Evolutionary conservation across 2,888 invertebrate species (phyloP).

Genomic region (Bombylius major): DNA sequence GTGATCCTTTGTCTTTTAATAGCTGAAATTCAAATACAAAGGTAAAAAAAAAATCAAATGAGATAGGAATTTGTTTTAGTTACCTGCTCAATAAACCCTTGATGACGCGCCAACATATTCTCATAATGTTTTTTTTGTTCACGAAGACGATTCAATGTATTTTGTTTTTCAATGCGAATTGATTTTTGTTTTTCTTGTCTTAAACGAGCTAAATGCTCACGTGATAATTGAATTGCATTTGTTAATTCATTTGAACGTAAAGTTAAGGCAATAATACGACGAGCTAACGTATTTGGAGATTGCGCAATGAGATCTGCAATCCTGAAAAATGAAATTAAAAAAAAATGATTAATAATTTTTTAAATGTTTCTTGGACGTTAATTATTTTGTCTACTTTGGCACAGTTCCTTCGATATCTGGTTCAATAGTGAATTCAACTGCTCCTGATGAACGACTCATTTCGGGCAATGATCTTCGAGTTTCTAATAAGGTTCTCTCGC

Average conservation of each 20-base stretch:
- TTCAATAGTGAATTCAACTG: conserved; percentile 34
- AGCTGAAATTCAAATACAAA: conserved; percentile 37
- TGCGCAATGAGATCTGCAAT: conserved; percentile 34
- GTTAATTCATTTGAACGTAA: conserved; percentile 35
- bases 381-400: conserved; percentile 27
- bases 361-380: neutral
- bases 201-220: conserved; percentile 32
- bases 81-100: conserved; percentile 69
- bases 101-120: conserved; percentile 59
- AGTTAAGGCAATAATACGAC: conserved; percentile 31
- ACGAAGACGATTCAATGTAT: conserved; percentile 38
- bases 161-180: conserved; percentile 32
- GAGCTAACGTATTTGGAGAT: conserved; percentile 35
- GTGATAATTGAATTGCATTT: conserved; percentile 34
- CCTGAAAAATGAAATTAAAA: conserved; percentile 17
- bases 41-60: neutral
- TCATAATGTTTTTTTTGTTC: conserved; percentile 61
- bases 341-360: neutral
- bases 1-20: conserved; percentile 62
- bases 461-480: conserved; percentile 33
- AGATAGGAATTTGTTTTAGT: neutral
- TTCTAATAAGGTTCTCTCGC: conserved; percentile 33
- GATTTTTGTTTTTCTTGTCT: conserved; percentile 34
- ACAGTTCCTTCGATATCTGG: conserved; percentile 36
- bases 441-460: conserved; percentile 25